Base-by-base conservation (phyloP, 1,140 invertebrate species). In the Dreissena rostriformis region DNA sequence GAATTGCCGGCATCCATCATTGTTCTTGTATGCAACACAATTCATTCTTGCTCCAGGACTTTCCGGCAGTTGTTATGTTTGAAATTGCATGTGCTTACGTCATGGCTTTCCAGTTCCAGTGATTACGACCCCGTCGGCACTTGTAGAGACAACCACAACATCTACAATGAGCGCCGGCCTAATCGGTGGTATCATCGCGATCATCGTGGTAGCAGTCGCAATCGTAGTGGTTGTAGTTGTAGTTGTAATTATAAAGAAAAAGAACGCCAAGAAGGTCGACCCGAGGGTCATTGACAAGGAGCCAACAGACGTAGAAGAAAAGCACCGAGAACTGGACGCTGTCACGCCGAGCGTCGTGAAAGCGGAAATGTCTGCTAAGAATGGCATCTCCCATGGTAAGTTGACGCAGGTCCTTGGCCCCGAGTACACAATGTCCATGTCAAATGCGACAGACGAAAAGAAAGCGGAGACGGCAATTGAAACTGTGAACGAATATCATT, bases 341-440 rank as follows among this genome's bases (percentile, higher is more conserved):
- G 80, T 82, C 6, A 82, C 80, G 5, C 80, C 80, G 14, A 82
- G 80, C 49, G 80, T 82, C 17, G 80, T 82, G 8, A 63, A 82
- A 55, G 14, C 80, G 14, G 80, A 82, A 53, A 15, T 82, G 28
- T 65, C 70, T 17, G 63, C 80, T 14, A 74, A 57, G 29, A 75
- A 65, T 75, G 63, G 80, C 29, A 71, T 49, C 22, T 74, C 80
- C 10, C 80, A 82, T 52, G 80, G 80, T 82, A 82, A 82, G 80
- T 57, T 82, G 29, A 28, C 71, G 17, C 80, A 82, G 57, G 57
- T 82, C n/a, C 73, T 82, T 68, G 80, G 80, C 26, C 49, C 71
- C n/a, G 80, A 82, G 49, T 82, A 82, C 57, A 82, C 80, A 49
- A 82, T 82, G 80, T 26, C n/a, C 22, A n/a, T n/a, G n/a, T 67